Base-by-base conservation (phyloP, 2,888 invertebrate species). In the Eupithecia centaureata region DNA sequence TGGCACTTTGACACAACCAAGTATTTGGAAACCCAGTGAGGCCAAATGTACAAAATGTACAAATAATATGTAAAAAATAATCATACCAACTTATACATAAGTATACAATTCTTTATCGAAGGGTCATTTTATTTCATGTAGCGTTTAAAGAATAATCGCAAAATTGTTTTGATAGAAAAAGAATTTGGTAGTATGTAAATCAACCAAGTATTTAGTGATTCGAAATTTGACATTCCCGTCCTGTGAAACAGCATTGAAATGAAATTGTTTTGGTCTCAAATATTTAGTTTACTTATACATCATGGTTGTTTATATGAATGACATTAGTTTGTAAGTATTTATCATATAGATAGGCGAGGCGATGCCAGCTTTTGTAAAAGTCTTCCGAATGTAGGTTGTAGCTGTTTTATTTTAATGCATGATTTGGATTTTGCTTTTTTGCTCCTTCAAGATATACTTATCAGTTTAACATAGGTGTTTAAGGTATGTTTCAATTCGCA, bases 161-260 rank as follows among this genome's bases (percentile, higher is more conserved):
- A 22, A 22, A 12, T 47, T 22, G 8, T 42, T 42, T 42, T 18
- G 18, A 18, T 18, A 42, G n/a, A 22, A 47, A 47, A 51, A 22
- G 47, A 2, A 10, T 8, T 8, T 18, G 13, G 8, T 8, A 0
- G 22, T 42, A 2, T 42, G 18, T 10, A 18, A 42, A 42, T 42
- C 42, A 22, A 22, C 13, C 1, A 22, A 47, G 30, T 7, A 32
- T 12, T 78, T 79, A 84, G 86, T 88, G 85, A 86, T 86, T 84
- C 81, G 80, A 86, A 86, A 86, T 86, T n/a, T 85, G 73, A 87
- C 90, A 90, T 89, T 90, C 90, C 90, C 79, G 76, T 85, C 81
- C 82, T 78, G 76, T 82, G 71, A 77, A 78, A 81, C 80, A 77
- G 77, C 79, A n/a, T 28, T 67, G 69, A 77, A 79, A 58, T 81